Percentiles rank a stretch among this genome's conserved stretches.
Evolutionary conservation across 1,140 invertebrate species (phyloP).

Genomic region (Limonius californicus): DNA sequence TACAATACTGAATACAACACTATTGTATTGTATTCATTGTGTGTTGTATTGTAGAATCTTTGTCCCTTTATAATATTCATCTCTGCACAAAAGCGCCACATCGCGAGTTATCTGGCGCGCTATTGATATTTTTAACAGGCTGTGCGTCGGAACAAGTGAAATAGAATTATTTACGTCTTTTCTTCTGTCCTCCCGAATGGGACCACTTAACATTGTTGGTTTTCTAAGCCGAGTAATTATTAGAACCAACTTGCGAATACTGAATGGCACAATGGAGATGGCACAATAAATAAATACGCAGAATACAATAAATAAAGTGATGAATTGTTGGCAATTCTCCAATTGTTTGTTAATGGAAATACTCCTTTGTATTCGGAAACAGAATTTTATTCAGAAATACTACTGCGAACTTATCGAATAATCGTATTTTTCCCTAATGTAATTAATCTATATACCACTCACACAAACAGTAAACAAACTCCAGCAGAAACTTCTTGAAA

Average conservation of each 20-base stretch:
- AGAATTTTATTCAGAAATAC: background rate
- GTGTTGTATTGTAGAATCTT: conserved; percentile 48
- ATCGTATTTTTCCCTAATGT: too few species aligned
- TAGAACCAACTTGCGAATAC: background rate
- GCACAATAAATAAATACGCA: conserved; percentile 7
- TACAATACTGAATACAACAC: conserved; percentile 48
- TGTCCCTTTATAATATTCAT: conserved; percentile 49
- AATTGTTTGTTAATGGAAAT: conserved; percentile 15
- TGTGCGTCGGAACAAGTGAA: conserved; percentile 28
- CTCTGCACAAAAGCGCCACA: conserved; percentile 46
- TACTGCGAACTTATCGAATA: too few species aligned
- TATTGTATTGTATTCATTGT: conserved; percentile 46
- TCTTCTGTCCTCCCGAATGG: conserved; percentile 21
- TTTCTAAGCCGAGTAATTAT: conserved; percentile 16
- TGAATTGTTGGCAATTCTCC: conserved; percentile 14
- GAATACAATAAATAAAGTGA: conserved; percentile 9
- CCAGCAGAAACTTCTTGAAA: too few species aligned
- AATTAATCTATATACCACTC: background rate
- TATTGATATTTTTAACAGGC: conserved; percentile 45
- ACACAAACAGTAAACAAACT: background rate
- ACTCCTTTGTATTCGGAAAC: conserved; percentile 7
- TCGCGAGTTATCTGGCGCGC: conserved; percentile 46
- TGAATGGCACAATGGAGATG: conserved; percentile 10
- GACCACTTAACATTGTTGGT: conserved; percentile 23
- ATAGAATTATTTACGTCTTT: conserved; percentile 38